Evolutionary conservation across 2,888 invertebrate species (phyloP).

Genomic region (Drosophila imparisetae): DNA sequence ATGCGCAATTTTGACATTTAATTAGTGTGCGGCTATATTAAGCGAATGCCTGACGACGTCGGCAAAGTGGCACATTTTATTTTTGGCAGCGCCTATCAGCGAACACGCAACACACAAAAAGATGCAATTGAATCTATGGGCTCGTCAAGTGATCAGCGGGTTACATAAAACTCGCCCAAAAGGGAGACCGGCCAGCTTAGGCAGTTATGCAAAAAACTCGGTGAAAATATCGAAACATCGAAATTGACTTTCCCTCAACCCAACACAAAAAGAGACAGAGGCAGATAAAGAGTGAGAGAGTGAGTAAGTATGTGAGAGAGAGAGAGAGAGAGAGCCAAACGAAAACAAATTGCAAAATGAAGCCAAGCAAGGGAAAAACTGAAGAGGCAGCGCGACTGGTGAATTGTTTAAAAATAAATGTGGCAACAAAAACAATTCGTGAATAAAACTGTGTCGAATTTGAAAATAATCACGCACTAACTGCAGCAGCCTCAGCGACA

Average conservation of each 20-base stretch:
- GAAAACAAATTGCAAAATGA: conserved; percentile 39
- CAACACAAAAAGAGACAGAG: conserved; percentile 10
- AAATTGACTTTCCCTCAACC: conserved; percentile 69
- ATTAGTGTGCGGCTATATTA: conserved; percentile 69
- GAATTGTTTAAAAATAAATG: conserved; percentile 72
- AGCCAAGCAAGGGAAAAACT: conserved; percentile 57
- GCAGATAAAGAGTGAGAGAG: conserved; percentile 24
- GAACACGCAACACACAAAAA: conserved; percentile 12
- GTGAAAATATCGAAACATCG: conserved; percentile 69
- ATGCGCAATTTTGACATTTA: conserved; percentile 76
- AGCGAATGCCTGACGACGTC: conserved; percentile 40
- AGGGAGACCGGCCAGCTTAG: conserved; percentile 44
- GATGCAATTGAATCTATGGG: conserved; percentile 64
- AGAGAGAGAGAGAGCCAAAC: conserved; percentile 17
- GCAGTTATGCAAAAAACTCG: conserved; percentile 75
- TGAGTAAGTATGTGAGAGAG: background rate
- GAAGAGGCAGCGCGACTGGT: conserved; percentile 42
- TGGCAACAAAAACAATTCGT: conserved; percentile 73
- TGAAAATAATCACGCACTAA: conserved; percentile 80
- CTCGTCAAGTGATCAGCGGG: conserved; percentile 50
- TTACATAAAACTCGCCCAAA: conserved; percentile 62
- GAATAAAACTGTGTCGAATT: conserved; percentile 79
- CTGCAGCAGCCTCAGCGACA: conserved; percentile 50
- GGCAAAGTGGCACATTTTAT: conserved; percentile 69
- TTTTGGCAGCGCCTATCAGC: conserved; percentile 51